Conservation (phyloP, 2,797 vertebrate genomes). For the Lacerta agilis region DNA sequence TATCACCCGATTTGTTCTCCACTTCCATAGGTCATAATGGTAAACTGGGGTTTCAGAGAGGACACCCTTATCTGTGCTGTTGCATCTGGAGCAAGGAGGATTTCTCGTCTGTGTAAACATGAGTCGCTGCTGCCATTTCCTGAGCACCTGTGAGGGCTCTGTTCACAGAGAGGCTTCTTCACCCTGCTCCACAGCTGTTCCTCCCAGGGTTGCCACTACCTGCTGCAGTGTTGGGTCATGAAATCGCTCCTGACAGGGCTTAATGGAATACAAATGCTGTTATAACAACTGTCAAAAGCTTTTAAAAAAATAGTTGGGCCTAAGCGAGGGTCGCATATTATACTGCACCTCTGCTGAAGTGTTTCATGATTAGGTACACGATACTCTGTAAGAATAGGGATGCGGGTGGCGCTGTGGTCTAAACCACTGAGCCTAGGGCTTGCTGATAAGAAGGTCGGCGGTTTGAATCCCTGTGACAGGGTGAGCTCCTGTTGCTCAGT, state of each 20-base stretch:
- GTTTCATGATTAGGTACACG: slow-evolving; percentile 2
- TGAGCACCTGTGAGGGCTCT: slow-evolving; percentile 10
- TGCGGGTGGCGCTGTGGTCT: no score
- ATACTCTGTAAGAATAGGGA: background rate
- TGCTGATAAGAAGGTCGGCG: no score
- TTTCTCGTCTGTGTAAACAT: background rate
- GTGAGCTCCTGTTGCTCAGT: no score
- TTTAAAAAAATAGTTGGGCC: background rate
- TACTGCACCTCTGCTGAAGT: background rate
- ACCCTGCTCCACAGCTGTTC: background rate
- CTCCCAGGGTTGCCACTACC: background rate
- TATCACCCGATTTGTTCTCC: background rate
- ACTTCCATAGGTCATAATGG: background rate
- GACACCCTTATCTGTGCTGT: background rate
- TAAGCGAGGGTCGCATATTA: background rate
- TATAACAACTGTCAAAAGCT: background rate
- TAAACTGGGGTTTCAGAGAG: background rate
- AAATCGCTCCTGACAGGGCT: slow-evolving; percentile 19
- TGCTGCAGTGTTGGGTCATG: slow-evolving; percentile 7
- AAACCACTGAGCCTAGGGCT: no score
- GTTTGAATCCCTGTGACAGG: no score
- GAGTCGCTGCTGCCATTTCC: slow-evolving; percentile 4
- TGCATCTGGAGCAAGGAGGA: background rate
- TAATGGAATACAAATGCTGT: slow-evolving; percentile 19
- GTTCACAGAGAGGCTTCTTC: background rate